Conservation (phyloP, 2,797 vertebrate genomes). For the Squalus acanthias region DNA sequence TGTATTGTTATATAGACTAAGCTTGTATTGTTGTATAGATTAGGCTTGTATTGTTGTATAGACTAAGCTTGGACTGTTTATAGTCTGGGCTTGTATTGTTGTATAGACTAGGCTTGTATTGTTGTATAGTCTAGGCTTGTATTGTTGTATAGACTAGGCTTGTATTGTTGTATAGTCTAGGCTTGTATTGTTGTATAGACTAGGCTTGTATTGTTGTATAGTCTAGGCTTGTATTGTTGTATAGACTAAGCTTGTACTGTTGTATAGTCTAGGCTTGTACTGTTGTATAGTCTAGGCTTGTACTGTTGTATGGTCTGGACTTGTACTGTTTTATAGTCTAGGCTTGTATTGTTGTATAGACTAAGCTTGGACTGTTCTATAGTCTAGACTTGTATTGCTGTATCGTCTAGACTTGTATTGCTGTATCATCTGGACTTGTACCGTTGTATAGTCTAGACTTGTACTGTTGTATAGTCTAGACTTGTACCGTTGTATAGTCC, state of each 20-base stretch:
- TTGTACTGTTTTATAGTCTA: too few relatives aligned
- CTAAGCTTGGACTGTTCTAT: too few relatives aligned
- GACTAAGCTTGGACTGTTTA: neutral
- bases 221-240: too few relatives aligned
- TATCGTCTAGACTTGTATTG: neutral
- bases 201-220: neutral
- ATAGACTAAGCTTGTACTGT: neutral
- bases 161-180: neutral
- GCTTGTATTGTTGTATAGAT: neutral
- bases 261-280: neutral
- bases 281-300: neutral
- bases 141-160: neutral
- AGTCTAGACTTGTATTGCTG: neutral
- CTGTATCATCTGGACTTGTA: neutral
- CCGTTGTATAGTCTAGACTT: neutral
- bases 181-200: too few relatives aligned
- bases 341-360: neutral
- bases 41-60: neutral
- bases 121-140: neutral
- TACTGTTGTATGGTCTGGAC: neutral
- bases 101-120: neutral
- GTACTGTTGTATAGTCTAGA: neutral
- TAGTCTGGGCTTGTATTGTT: neutral
- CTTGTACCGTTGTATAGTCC: too few relatives aligned
- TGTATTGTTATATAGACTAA: too few relatives aligned